Base-by-base conservation (phyloP, 2,113 vertebrate genomes). In the Neolamprologus ventralis region DNA sequence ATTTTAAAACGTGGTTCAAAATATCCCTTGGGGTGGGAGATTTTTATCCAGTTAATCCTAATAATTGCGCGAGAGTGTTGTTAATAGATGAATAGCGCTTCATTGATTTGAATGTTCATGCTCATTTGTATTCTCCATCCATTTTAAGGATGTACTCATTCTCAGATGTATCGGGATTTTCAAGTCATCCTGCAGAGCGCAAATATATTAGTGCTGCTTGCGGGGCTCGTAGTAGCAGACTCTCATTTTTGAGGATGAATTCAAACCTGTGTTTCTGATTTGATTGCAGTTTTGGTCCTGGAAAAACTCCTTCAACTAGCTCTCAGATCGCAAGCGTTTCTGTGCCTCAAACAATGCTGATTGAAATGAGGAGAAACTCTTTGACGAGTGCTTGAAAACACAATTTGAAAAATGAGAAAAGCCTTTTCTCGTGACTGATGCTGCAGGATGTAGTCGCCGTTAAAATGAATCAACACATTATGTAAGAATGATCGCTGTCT, bases 401-500 rank as follows among this genome's bases (percentile, higher is more conserved):
- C 42, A 42, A 1, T 89, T 91, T 87, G 83, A 89, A 55, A 91
- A 91, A 91, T n/a, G 75, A 60, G 83, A 65, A 23, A 53, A 57
- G 23, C 12, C 79, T 89, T 85, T 81, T 78, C 35, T 68, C 5
- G 81, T 88, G 86, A 87, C 81, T 86, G 84, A 90, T 89, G 81
- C 86, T 86, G 85, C 82, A 87, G 89, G 91, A 93, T 90, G 85
- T 85, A 83, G 86, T 53, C 60, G 63, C 31, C 7, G 58, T 58
- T 80, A 85, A 89, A 87, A 93, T 65, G 86, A 89, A 85, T 73
- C 87, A 87, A 90, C 92, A 84, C 87, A 90, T 91, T 94, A 91
- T 88, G 85, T 83, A 85, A 91, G 92, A 94, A 81, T 17, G 93
- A 92, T 93, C 51, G 80, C 90, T 42, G 86, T 93, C 91, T 95